phyloP scores from a whole-genome alignment of 2,888 invertebrate genomes.

The Belgica antarctica region DNA sequence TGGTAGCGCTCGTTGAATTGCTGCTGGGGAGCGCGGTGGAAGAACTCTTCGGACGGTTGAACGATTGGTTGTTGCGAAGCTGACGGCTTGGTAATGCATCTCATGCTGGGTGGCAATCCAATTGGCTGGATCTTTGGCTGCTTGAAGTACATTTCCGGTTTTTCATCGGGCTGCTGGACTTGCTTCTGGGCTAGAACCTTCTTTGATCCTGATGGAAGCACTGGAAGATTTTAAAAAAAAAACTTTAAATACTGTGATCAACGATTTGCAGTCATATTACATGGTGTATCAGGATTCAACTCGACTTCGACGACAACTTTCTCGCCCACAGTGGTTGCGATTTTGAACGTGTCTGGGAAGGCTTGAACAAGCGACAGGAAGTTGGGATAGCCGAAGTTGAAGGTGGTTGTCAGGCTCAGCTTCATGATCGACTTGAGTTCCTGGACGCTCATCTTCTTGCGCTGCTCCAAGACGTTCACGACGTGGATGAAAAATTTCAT shows the following conservation, averaged over 20 bases:
- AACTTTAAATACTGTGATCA: too few relatives aligned
- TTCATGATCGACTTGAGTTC: conserved; percentile 51
- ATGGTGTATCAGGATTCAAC: conserved; percentile 50
- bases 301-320: conserved; percentile 51
- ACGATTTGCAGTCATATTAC: too few relatives aligned
- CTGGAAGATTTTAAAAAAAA: not conserved
- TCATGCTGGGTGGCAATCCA: not conserved
- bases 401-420: conserved; percentile 50
- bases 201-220: not conserved
- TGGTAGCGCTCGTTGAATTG: not conserved
- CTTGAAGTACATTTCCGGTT: conserved; percentile 19
- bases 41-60: not conserved
- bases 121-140: not conserved
- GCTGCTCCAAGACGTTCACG: conserved; percentile 50
- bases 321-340: conserved; percentile 42
- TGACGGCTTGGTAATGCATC: not conserved
- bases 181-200: conserved; percentile 3
- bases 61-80: not conserved
- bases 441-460: conserved; percentile 49
- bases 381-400: conserved; percentile 52
- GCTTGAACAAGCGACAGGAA: conserved; percentile 51
- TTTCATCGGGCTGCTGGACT: conserved; percentile 35
- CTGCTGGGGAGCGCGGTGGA: not conserved
- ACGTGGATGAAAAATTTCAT: conserved; percentile 52
- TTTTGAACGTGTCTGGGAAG: conserved; percentile 52